Base-by-base conservation (phyloP, 2,113 vertebrate genomes). In the Alethe diademata region DNA sequence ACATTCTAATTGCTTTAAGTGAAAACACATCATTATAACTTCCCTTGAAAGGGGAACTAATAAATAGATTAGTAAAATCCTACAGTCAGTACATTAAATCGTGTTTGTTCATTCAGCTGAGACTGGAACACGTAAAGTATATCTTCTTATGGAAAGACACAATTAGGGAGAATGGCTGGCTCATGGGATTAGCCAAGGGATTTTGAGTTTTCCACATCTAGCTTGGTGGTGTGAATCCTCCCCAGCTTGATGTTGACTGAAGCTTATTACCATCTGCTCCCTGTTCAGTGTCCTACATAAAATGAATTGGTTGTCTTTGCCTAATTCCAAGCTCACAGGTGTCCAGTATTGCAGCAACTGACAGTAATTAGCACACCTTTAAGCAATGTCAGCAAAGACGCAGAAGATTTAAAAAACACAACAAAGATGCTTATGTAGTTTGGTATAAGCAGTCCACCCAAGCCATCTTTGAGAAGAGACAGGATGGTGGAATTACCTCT, bases 1-100 rank as follows among this genome's bases (percentile, higher is more conserved):
- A 94, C 76, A 86, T 96, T 95, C 85, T 97, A 96, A 97, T 97
- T 97, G 95, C 79, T 95, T 97, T 96, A 96, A 96, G 86, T 96
- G 90, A 96, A 97, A 97, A 96, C 86, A 96, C 81, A 96, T 93
- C 95, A 96, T 96, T 95, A 96, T 79, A 96, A 94, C 75, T 95
- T 94, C 78, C 62, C 72, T 92, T 91, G 92, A 93, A 96, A 96
- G 47, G 82, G 45, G 82, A 93, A 93, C 69, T 95, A 95, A 96
- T 96, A 96, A 97, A 97, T 93, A 95, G 78, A 97, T 96, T 94
- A 96, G 92, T 80, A 91, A 95, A 97, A 96, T 96, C 65, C 73
- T 83, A 75, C 67, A 94, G 65, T 90, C 78, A 85, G 82, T 92
- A 92, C 72, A 88, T 85, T 94, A 89, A 96, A 92, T 96, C 91